A percentile compares a stretch with the other conserved stretches of the same genome.
phyloP scores from a whole-genome alignment of 2,113 vertebrate genomes.

The Pseudorhombus dupliciocellatus region DNA sequence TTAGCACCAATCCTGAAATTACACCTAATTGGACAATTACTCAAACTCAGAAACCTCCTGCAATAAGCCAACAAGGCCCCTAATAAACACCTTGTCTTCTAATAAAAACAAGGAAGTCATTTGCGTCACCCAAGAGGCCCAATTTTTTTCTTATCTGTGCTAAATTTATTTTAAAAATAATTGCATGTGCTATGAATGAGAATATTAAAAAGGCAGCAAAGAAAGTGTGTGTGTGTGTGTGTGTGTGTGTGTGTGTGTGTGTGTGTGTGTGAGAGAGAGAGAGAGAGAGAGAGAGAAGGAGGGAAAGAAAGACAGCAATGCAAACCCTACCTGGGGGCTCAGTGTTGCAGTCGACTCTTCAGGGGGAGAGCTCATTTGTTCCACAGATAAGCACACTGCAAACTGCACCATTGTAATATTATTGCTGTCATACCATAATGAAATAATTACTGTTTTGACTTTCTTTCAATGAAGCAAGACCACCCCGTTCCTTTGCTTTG shows the following conservation, averaged over 20 bases:
- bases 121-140: constrained; percentile 98
- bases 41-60: constrained; percentile 98
- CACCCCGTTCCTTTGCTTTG: constrained; percentile 40
- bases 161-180: constrained; percentile 99
- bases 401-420: constrained; percentile 80
- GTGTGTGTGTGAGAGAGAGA: constrained; percentile 52
- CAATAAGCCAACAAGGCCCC: constrained; percentile 95
- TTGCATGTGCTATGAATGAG: constrained; percentile 89
- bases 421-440: constrained; percentile 83
- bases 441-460: constrained; percentile 85
- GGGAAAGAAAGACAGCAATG: constrained; percentile 82
- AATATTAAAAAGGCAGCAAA: constrained; percentile 90
- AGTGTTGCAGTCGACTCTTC: constrained; percentile 86
- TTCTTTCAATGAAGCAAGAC: constrained; percentile 61
- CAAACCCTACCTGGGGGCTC: constrained; percentile 84
- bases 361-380: constrained; percentile 87
- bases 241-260: constrained; percentile 13
- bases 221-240: constrained; percentile 23
- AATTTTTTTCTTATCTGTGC: constrained; percentile 87
- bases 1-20: constrained; percentile 96
- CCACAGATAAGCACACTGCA: constrained; percentile 82
- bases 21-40: constrained; percentile 99
- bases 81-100: constrained; percentile 99
- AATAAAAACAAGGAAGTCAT: constrained; percentile 98
- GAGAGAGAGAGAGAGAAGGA: constrained; percentile 72